Conservation (phyloP, 2,797 vertebrate genomes). For the Oryzias dopingdopingensis region DNA sequence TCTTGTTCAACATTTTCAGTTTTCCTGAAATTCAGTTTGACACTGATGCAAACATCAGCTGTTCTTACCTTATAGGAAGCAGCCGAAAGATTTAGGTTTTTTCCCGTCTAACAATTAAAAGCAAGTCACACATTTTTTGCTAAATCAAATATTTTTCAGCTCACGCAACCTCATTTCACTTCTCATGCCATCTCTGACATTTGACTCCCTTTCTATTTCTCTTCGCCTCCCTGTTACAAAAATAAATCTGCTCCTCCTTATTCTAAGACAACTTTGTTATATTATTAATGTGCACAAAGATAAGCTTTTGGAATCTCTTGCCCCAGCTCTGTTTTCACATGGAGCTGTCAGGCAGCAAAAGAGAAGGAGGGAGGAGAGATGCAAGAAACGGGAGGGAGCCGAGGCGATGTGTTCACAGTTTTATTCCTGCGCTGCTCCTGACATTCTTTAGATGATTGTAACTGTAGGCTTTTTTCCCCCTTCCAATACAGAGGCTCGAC, state of each 20-base stretch:
- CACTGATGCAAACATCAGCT: constrained; percentile 5
- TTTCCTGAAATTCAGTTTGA: constrained; percentile 18
- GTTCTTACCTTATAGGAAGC: not conserved
- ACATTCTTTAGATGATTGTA: constrained; percentile 33
- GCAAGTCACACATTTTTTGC: constrained; percentile 12
- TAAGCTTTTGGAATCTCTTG: constrained; percentile 68
- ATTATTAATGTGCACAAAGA: constrained; percentile 59
- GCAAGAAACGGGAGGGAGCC: constrained; percentile 52
- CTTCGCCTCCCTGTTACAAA: constrained; percentile 2
- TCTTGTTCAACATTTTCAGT: constrained; percentile 4
- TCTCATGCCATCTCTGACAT: constrained; percentile 54
- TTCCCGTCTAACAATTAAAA: not conserved
- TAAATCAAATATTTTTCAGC: constrained; percentile 2
- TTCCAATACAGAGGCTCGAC: constrained; percentile 4
- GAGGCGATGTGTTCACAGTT: constrained; percentile 40
- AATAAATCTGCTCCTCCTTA: constrained; percentile 21
- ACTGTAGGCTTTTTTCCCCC: constrained; percentile 11
- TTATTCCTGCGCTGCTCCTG: constrained; percentile 26
- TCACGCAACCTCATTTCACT: constrained; percentile 27
- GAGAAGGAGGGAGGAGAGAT: constrained; percentile 41
- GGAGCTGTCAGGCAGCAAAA: constrained; percentile 45
- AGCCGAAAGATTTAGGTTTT: not conserved
- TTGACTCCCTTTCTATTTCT: constrained; percentile 50
- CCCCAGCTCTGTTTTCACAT: constrained; percentile 68
- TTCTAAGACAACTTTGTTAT: constrained; percentile 53